Conservation (phyloP, 1,140 invertebrate species). For the Neodiprion pinetum region DNA sequence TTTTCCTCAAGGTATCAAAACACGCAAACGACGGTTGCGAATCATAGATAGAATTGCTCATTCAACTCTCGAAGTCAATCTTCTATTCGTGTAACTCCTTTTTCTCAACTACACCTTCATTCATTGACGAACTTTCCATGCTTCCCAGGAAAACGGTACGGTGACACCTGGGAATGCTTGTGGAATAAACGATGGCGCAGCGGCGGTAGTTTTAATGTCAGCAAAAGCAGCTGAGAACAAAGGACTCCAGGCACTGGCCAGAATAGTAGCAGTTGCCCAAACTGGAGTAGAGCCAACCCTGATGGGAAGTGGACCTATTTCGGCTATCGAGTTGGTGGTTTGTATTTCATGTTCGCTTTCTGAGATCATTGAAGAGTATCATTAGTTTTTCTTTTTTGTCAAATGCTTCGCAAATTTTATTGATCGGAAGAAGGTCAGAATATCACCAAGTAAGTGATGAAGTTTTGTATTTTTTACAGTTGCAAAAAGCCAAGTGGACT, state of each 20-base stretch:
- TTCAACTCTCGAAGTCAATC: no score
- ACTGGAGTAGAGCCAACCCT: conserved; percentile 74
- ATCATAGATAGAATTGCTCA: no score
- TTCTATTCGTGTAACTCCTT: background rate
- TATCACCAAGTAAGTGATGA: background rate
- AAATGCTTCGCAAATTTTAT: background rate
- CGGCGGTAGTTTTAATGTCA: conserved; percentile 77
- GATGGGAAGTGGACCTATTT: conserved; percentile 82
- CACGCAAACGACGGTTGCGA: background rate
- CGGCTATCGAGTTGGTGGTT: conserved; percentile 72
- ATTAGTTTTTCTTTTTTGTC: conserved; percentile 2
- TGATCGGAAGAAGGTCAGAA: no score
- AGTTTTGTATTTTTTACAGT: conserved; percentile 58
- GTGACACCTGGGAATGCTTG: conserved; percentile 84
- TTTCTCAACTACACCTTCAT: conserved; percentile 9
- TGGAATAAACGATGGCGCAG: conserved; percentile 88
- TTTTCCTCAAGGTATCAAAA: conserved; percentile 67
- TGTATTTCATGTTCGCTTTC: conserved; percentile 41
- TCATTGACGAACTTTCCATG: conserved; percentile 11
- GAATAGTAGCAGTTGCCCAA: conserved; percentile 72
- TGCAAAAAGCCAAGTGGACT: conserved; percentile 80
- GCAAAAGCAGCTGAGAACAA: conserved; percentile 61
- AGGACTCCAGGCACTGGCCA: conserved; percentile 66
- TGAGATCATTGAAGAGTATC: background rate
- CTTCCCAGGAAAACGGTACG: conserved; percentile 63